Base-by-base conservation (phyloP, 2,113 vertebrate genomes). In the Amblyopsis rosae region DNA sequence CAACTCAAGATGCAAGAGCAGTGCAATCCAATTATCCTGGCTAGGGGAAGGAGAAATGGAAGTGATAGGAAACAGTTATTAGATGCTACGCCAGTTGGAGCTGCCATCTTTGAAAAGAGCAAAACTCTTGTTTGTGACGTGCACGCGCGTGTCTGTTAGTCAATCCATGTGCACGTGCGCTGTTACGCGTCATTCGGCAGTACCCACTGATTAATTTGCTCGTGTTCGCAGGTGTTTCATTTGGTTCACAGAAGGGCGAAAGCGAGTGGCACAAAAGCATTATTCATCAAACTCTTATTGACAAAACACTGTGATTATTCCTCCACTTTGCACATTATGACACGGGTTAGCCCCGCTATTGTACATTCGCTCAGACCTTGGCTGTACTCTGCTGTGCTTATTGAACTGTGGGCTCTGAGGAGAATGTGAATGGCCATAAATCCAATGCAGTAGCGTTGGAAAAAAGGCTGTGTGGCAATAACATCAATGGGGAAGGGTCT, bases 11-110 rank as follows among this genome's bases (percentile, higher is more conserved):
- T 80, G 77, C 86, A 80, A 86, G 80, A 75, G 84, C 73, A 76
- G 82, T 79, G 69, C 82, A 89, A 88, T 92, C 87, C 83, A 88
- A 88, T 90, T 88, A 86, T 85, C 74, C 54, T 66, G 81, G 76
- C 61, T 70, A 83, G 79, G 82, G 26, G 33, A 59, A 75, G 51
- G 47, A 62, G 69, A 70, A 72, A 58, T 65, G 57, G 57, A 71
- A 35, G 41, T 72, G 73, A 63, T 67, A 61, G 69, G 15, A 51
- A 71, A 63, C 8, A 32, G 54, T 61, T 67, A 71, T 41, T 19
- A 60, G 61, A 70, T 50, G 54, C 53, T 70, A 69, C 65, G 63
- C 12, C 32, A 66, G 73, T 69, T 72, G 64, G 65, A 60, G 63
- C 60, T 78, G 63, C 54, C 71, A 68, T 82, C 81, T 85, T 78